Base-by-base conservation (phyloP, 1,140 invertebrate species). In the Camponotus vicinus region DNA sequence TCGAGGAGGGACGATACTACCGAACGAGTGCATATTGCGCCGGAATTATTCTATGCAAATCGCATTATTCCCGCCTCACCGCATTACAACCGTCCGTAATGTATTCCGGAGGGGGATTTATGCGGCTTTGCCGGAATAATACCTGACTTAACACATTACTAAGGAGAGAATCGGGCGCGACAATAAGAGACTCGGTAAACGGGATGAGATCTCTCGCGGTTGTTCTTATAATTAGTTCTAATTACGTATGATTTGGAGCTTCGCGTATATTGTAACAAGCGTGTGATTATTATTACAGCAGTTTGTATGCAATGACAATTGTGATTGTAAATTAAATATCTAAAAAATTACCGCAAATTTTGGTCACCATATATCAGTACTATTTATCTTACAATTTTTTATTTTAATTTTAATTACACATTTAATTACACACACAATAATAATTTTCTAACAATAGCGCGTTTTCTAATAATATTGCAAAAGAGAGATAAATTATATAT, bases 31-130 rank as follows among this genome's bases (percentile, higher is more conserved):
- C 79, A 83, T 83, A 83, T 83, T 83, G 79, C 69, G 69, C 61
- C 32, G 49, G 52, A 87, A 85, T 85, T 83, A 87, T 87, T 84
- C 86, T 84, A 87, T 87, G 86, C 86, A 87, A 87, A 87, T 87
- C 86, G 80, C 70, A 59, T 87, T 87, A 87, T 85, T 87, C 73
- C 80, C 80, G 63, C 82, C 45, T 75, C 86, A 85, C 64, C 70
- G 86, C 86, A 84, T 84, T 75, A 83, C 80, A 87, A 84, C 82
- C 86, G 70, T 69, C 80, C 40, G 80, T 85, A 87, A 87, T 76
- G 86, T 87, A 85, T 87, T 87, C 86, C 63, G 15, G 13, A 55
- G 27, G 71, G 40, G 80, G 86, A 87, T 87, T 87, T 87, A 85
- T 76, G 70, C 80, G 70, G 86, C 86, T 87, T 76, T 84, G 27